Evolutionary conservation across 1,140 invertebrate species (phyloP), one percentile per base, ranked within the genome.

Genomic region (Drosophila mojavensis): DNA sequence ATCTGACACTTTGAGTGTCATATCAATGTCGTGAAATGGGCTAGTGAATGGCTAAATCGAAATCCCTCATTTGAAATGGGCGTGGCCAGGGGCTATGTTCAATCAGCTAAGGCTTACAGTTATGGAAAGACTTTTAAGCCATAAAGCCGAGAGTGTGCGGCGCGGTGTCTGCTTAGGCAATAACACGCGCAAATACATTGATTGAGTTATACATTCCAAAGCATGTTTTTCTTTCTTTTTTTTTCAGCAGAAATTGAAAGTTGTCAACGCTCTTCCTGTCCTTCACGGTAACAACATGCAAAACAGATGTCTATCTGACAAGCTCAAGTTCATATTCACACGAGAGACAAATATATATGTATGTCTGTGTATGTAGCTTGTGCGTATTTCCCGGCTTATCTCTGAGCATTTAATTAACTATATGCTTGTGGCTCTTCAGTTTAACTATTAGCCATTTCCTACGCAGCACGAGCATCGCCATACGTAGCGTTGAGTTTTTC

Each of bases 221-320:
- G 39, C 13, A 26, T 51, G 56, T 39, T 59, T 20, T 24, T 24
- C 1, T 24, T 24, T 24, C 3, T 24, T 24, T 24, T 20, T 43
- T 36, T 47, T 15, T 17, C 43, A 59, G 33, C 41, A 26, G 26
- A 72, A 72, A 67, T 11, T 59, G 69, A 72, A 72, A 67, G 62
- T 66, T 67, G 63, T 48, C 55, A 15, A n/a, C 10, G 55, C 69
- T 66, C 69, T 72, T 72, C 69, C 69, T 72, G 69, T 72, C 69
- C 69, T 72, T 67, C 30, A 64, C 30, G 9, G 20, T 20, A 24
- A 47, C 33, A 55, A 6, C 39, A 48, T 41, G 26, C 45, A 47
- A 59, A 48, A 41, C 11, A 61, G 28, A 47, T 13, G 20, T 39
- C 13, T 43, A 5, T 26, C 45, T 41, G 61, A 59, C 63, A 60